Evolutionary conservation across 2,113 vertebrate genomes (phyloP).

Genomic region (Coptodon rendalli): DNA sequence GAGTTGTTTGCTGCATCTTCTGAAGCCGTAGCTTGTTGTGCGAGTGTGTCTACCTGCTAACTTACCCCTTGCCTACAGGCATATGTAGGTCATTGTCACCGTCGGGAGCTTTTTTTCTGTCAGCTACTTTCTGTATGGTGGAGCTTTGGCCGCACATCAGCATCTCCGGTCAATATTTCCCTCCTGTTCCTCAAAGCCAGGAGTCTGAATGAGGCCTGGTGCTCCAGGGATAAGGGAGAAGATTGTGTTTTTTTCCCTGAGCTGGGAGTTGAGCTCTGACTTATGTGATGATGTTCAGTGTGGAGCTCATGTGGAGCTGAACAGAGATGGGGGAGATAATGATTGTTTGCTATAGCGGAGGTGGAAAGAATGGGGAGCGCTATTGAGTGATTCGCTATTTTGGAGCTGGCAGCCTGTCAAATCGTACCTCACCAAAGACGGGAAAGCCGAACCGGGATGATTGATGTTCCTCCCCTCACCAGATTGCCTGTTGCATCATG

Average conservation of each 20-base stretch:
- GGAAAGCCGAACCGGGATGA: constrained; percentile 13
- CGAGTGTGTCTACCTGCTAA: neutral
- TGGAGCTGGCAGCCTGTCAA: constrained; percentile 47
- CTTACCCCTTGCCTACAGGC: neutral
- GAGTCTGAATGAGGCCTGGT: constrained; percentile 17
- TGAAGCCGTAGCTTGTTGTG: neutral
- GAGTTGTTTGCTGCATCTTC: neutral
- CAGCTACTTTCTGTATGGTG: neutral
- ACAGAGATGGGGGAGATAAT: constrained; percentile 44
- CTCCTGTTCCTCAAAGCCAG: constrained; percentile 4
- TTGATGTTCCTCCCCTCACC: constrained; percentile 38
- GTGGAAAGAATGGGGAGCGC: constrained; percentile 8
- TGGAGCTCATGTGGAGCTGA: constrained; percentile 41
- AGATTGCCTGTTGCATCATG: constrained; percentile 33
- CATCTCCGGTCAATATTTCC: constrained; percentile 20
- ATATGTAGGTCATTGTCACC: neutral
- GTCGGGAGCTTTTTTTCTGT: neutral
- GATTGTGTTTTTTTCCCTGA: constrained; percentile 32
- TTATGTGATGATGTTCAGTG: constrained; percentile 38
- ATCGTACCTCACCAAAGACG: constrained; percentile 6
- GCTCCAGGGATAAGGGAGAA: neutral
- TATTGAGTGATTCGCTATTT: constrained; percentile 37
- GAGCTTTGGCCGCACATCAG: neutral
- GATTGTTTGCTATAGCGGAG: constrained; percentile 47
- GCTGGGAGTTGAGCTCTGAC: constrained; percentile 2